These are phyloP conservation scores for Euplexia lucipara DNA, from an alignment of 2,888 invertebrate species.

Conservation along the genomic window DNA sequence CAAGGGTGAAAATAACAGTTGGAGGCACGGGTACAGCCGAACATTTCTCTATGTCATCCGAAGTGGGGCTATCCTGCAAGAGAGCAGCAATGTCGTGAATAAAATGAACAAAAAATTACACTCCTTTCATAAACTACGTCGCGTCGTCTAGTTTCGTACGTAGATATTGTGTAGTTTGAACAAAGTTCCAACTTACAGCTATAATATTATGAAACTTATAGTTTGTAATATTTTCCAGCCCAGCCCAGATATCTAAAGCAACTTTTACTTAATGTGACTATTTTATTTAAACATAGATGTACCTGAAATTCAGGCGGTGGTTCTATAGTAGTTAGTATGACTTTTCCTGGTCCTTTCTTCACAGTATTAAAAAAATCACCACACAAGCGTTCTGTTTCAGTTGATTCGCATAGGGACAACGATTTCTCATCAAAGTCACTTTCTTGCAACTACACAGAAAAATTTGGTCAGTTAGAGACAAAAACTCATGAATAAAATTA, in stretches of 20 bases:
- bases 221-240: too few relatives aligned
- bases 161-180: too few relatives aligned
- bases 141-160: too few relatives aligned
- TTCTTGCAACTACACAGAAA: constrained; percentile 92
- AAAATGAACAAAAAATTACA: neutral
- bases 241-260: too few relatives aligned
- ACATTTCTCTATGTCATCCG: constrained; percentile 71
- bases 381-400: constrained; percentile 95
- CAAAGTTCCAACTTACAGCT: too few relatives aligned
- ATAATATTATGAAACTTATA: too few relatives aligned
- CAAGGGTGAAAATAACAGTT: constrained; percentile 74
- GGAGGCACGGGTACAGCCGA: constrained; percentile 76
- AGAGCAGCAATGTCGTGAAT: constrained; percentile 27
- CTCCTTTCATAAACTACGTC: too few relatives aligned
- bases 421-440: constrained; percentile 95
- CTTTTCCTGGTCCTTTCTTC: constrained; percentile 94
- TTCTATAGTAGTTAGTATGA: constrained; percentile 93
- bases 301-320: constrained; percentile 97
- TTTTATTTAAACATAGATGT: constrained; percentile 44
- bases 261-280: too few relatives aligned
- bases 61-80: constrained; percentile 83
- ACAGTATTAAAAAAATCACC: constrained; percentile 96
- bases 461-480: neutral
- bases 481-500: neutral
- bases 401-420: constrained; percentile 94